These are phyloP conservation scores for Ligdia adustata DNA, from an alignment of 2,888 invertebrate genomes.

Conservation along the genomic window DNA sequence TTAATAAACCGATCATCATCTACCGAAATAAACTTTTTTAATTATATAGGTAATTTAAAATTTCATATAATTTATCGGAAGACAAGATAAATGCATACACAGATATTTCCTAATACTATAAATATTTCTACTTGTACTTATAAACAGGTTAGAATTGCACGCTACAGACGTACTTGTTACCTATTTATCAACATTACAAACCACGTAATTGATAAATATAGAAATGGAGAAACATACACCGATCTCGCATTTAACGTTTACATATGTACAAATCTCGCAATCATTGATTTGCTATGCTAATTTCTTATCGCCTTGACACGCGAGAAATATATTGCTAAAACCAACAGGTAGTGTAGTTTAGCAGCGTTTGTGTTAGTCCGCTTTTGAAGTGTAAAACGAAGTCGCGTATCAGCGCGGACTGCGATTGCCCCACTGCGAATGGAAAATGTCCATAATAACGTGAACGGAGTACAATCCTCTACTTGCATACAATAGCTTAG, in stretches of 20 bases:
- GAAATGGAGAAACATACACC: conserved; percentile 31
- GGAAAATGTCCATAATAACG: conserved; percentile 77
- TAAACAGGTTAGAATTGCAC: neutral
- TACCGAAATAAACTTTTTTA: too few relatives aligned
- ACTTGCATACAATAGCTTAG: conserved; percentile 82
- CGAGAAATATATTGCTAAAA: conserved; percentile 51
- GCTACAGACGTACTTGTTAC: conserved; percentile 1
- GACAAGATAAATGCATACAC: too few relatives aligned
- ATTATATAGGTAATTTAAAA: too few relatives aligned
- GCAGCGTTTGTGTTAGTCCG: conserved; percentile 11
- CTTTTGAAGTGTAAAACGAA: conserved; percentile 19
- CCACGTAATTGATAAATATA: conserved; percentile 35
- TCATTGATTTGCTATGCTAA: conserved; percentile 61
- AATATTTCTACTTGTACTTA: neutral
- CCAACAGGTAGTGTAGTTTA: conserved; percentile 24
- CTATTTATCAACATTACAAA: conserved; percentile 13
- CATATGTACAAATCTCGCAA: conserved; percentile 39
- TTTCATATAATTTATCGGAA: too few relatives aligned
- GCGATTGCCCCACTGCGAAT: conserved; percentile 75
- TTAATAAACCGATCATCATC: too few relatives aligned
- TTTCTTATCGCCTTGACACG: conserved; percentile 61
- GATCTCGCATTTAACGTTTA: conserved; percentile 30
- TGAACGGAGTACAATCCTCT: conserved; percentile 76
- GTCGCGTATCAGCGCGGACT: conserved; percentile 27
- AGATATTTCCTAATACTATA: too few relatives aligned